Evolutionary conservation across 2,113 vertebrate genomes (phyloP).

Genomic region (Rhombomys opimus): DNA sequence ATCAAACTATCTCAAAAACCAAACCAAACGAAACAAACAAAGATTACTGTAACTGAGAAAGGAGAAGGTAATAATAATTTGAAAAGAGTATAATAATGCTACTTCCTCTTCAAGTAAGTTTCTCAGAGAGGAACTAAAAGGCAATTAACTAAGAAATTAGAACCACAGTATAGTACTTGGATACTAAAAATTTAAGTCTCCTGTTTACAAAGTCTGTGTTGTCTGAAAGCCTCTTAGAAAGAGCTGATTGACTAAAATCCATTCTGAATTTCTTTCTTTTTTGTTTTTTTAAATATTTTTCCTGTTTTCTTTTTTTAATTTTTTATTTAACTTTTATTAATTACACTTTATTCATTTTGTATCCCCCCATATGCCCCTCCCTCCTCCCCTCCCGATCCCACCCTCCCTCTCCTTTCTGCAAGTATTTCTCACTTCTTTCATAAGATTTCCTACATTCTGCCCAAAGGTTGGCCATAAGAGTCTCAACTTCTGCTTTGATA

Average conservation of each 20-base stretch:
- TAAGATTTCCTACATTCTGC: too few relatives aligned
- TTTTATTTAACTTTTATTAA: too few relatives aligned
- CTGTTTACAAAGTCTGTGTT: background rate
- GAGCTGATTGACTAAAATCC: background rate
- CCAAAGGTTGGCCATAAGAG: too few relatives aligned
- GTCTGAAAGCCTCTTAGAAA: constrained; percentile 14
- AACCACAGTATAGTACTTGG: background rate
- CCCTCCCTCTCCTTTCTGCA: too few relatives aligned
- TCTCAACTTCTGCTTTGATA: too few relatives aligned
- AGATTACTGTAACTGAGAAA: background rate
- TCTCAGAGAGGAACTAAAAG: background rate
- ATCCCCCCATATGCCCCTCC: too few relatives aligned
- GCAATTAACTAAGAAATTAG: background rate
- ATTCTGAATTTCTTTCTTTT: constrained; percentile 12
- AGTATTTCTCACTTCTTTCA: too few relatives aligned
- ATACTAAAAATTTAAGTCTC: constrained; percentile 8
- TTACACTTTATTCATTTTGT: too few relatives aligned
- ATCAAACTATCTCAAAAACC: background rate
- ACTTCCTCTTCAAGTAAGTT: background rate
- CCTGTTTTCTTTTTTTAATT: too few relatives aligned
- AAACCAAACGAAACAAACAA: background rate
- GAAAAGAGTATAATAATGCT: background rate
- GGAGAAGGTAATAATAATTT: background rate
- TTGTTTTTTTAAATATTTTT: too few relatives aligned
- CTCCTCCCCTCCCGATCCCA: too few relatives aligned